phyloP scores from a whole-genome alignment of 2,113 vertebrate species.

The Xiphorhynchus elegans region DNA sequence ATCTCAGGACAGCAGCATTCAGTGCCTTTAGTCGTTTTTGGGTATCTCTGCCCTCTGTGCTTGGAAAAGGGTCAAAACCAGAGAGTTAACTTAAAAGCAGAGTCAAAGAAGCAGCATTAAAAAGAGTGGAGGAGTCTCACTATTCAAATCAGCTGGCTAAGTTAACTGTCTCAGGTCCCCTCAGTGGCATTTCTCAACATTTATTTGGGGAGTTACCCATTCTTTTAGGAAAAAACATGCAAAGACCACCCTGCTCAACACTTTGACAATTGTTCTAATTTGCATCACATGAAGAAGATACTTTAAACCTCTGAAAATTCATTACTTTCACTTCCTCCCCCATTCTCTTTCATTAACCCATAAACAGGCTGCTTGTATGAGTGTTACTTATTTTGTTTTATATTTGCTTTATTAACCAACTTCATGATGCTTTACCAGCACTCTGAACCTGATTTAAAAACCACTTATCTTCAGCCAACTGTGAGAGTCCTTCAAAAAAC shows the following conservation, averaged over 20 bases:
- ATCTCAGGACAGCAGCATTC: constrained; percentile 78
- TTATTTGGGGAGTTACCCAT: background rate
- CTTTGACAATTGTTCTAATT: background rate
- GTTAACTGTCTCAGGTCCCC: background rate
- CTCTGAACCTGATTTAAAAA: background rate
- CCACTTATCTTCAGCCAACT: background rate
- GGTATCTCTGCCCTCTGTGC: constrained; percentile 78
- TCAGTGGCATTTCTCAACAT: background rate
- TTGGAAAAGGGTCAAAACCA: background rate
- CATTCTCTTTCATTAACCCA: background rate
- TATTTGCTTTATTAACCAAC: background rate
- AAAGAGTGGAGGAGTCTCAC: background rate
- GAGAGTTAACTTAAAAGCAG: constrained; percentile 13
- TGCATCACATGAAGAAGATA: background rate
- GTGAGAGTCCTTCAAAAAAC: background rate
- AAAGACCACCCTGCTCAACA: background rate
- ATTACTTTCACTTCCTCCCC: background rate
- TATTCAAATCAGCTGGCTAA: background rate
- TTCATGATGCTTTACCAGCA: background rate
- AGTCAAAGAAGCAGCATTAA: background rate
- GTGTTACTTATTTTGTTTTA: background rate
- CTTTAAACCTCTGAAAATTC: background rate
- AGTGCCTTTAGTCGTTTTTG: constrained; percentile 80
- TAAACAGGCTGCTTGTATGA: background rate
- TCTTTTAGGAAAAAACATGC: background rate